These are phyloP conservation scores for Rhabdomys dilectus DNA, from an alignment of 2,113 vertebrate genomes.

Conservation along the genomic window DNA sequence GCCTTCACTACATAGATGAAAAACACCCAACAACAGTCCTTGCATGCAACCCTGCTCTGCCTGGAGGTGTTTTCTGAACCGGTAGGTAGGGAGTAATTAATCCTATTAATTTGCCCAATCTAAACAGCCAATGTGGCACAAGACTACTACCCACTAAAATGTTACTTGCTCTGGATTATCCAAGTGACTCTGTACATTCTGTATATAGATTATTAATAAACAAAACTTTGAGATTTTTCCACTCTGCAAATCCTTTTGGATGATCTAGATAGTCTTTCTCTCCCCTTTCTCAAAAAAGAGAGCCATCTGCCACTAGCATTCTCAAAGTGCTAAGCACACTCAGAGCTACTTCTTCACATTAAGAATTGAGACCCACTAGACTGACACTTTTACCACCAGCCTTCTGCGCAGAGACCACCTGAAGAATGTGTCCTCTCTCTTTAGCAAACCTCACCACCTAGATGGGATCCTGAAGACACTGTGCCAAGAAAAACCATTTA, in stretches of 20 bases:
- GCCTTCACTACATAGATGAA: neutral
- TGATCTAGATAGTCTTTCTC: conserved; percentile 6
- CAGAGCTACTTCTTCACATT: conserved; percentile 1
- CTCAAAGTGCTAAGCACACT: conserved; percentile 24
- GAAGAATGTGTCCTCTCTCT: conserved; percentile 42
- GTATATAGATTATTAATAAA: conserved; percentile 28
- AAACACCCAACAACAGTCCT: neutral
- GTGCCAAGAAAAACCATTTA: neutral
- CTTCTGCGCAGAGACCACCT: conserved; percentile 39
- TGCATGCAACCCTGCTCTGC: neutral
- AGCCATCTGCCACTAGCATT: neutral
- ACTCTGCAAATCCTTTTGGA: conserved; percentile 10
- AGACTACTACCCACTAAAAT: conserved; percentile 26
- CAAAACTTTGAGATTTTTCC: neutral
- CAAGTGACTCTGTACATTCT: conserved; percentile 10
- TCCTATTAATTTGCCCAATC: conserved; percentile 19
- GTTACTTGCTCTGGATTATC: conserved; percentile 19
- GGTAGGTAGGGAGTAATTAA: conserved; percentile 52
- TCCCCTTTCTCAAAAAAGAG: neutral
- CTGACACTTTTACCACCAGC: neutral
- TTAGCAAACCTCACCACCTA: neutral
- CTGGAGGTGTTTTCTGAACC: conserved; percentile 23
- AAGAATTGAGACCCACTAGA: neutral
- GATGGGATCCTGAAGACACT: neutral
- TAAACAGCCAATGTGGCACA: neutral